phyloP scores from a whole-genome alignment of 1,140 invertebrate genomes.

The Periplaneta americana region DNA sequence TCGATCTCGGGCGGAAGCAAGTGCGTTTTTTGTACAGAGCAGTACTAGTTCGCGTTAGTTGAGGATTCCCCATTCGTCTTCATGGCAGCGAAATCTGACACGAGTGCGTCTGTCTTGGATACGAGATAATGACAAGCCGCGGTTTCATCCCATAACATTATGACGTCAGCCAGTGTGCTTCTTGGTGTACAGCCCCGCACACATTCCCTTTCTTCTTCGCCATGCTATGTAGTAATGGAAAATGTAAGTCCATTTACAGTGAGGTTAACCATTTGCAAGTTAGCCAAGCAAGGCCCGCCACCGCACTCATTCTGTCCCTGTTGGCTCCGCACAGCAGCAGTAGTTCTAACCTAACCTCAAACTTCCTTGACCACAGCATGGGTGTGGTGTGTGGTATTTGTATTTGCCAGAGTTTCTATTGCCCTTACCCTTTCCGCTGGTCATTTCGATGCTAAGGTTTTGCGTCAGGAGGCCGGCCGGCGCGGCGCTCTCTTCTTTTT shows the following conservation, averaged over 20 bases:
- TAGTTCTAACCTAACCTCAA: not conserved
- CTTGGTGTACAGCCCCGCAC: not conserved
- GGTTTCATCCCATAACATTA: not conserved
- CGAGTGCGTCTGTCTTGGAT: too few relatives aligned
- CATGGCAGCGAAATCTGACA: too few relatives aligned
- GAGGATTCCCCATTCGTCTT: too few relatives aligned
- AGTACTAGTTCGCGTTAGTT: too few relatives aligned
- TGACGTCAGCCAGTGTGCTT: not conserved
- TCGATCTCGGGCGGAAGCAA: too few relatives aligned
- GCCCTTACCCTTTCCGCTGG: not conserved
- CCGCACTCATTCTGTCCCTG: not conserved
- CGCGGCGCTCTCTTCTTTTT: too few relatives aligned
- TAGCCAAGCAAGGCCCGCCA: not conserved
- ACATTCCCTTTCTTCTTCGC: not conserved
- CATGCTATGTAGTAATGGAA: not conserved
- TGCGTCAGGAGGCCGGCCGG: not conserved
- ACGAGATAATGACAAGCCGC: not conserved
- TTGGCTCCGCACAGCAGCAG: not conserved
- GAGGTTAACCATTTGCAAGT: slow-evolving; percentile 8
- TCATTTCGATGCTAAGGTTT: not conserved
- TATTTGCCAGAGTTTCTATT: not conserved
- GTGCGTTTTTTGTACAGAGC: too few relatives aligned
- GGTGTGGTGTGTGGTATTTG: not conserved
- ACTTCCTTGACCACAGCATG: not conserved
- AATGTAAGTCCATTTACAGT: slow-evolving; percentile 9